These are phyloP conservation scores for Diplodus puntazzo DNA, from an alignment of 2,797 vertebrate genomes.

Conservation along the genomic window DNA sequence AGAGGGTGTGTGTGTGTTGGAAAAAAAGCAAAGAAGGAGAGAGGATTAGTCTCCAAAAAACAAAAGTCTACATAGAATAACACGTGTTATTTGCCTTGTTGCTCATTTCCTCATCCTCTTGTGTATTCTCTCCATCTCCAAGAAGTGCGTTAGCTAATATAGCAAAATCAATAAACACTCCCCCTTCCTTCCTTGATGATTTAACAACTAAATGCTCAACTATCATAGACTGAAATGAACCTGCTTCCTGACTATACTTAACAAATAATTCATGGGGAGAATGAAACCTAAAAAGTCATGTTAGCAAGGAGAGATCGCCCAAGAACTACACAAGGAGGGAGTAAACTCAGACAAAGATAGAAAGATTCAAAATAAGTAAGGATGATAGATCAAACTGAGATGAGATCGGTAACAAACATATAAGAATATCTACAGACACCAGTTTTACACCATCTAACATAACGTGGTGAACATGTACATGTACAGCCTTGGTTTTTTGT, in stretches of 20 bases:
- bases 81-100: too few relatives aligned
- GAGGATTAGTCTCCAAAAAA: constrained; percentile 15
- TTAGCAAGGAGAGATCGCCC: neutral
- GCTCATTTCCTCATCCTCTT: too few relatives aligned
- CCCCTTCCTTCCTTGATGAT: neutral
- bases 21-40: neutral
- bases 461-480: neutral
- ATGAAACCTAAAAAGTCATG: neutral
- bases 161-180: constrained; percentile 43
- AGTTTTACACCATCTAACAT: neutral
- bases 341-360: neutral
- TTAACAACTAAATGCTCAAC: constrained; percentile 24
- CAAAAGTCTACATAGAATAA: neutral
- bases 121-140: neutral
- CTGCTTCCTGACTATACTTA: neutral
- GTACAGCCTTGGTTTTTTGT: constrained; percentile 5
- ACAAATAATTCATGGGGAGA: constrained; percentile 38
- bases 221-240: constrained; percentile 16
- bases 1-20: neutral
- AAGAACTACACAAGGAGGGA: neutral
- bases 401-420: too few relatives aligned
- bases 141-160: constrained; percentile 3
- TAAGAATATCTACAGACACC: neutral
- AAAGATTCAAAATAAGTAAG: neutral
- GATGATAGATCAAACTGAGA: constrained; percentile 12